phyloP scores from a whole-genome alignment of 2,113 vertebrate genomes.

The Pungitius pungitius region DNA sequence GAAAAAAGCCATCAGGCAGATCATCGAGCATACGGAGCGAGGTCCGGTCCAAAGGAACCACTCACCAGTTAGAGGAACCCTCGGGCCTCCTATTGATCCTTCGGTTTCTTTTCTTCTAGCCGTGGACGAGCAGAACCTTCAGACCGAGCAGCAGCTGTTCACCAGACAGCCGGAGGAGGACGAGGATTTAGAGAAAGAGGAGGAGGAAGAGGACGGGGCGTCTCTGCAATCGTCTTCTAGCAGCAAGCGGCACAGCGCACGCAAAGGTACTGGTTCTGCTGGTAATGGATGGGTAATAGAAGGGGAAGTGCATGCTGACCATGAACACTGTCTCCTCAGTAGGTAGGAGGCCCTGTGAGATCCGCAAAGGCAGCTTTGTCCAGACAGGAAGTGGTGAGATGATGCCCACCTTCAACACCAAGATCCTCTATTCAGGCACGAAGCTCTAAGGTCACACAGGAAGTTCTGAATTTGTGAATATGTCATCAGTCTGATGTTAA shows the following conservation, averaged over 20 bases:
- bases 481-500: background rate
- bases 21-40: constrained; percentile 97
- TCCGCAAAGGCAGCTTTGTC: constrained; percentile 88
- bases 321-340: constrained; percentile 66
- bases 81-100: background rate
- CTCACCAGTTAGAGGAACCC: too few species aligned
- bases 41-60: constrained; percentile 59
- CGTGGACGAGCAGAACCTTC: constrained; percentile 96
- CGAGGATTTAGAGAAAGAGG: constrained; percentile 71
- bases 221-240: constrained; percentile 80
- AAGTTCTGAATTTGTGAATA: background rate
- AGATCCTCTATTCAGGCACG: constrained; percentile 92
- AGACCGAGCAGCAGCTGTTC: constrained; percentile 87
- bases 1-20: constrained; percentile 97
- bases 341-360: constrained; percentile 89
- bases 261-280: constrained; percentile 81
- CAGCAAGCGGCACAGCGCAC: constrained; percentile 75
- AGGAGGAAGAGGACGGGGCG: constrained; percentile 74
- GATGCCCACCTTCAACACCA: constrained; percentile 89
- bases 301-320: background rate
- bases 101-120: constrained; percentile 73
- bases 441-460: constrained; percentile 5
- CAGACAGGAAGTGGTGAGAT: constrained; percentile 87
- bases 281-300: background rate
- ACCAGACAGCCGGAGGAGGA: constrained; percentile 76